phyloP scores from a whole-genome alignment of 2,888 invertebrate genomes.

The Tinea trinotella region DNA sequence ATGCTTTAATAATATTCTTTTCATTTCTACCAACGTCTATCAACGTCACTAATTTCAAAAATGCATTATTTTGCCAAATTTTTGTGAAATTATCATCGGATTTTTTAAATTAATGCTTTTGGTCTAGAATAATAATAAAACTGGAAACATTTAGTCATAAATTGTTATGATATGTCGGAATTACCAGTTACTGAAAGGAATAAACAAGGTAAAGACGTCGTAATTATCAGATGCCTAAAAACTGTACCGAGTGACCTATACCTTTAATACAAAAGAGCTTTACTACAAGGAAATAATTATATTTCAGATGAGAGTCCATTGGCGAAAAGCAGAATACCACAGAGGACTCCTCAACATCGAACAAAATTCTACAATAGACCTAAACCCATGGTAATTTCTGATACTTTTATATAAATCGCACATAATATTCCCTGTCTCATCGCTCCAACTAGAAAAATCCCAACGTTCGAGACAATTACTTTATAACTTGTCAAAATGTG shows the following conservation, averaged over 20 bases:
- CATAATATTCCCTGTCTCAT: too few species aligned
- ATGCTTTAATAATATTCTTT: conserved; percentile 7
- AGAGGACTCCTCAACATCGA: background rate
- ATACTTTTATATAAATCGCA: too few species aligned
- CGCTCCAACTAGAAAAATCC: too few species aligned
- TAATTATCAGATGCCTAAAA: too few species aligned
- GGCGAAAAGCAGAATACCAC: conserved; percentile 12
- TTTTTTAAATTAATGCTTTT: background rate
- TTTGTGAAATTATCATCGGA: background rate
- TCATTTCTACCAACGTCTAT: too few species aligned
- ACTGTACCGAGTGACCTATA: too few species aligned
- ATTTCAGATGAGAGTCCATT: background rate
- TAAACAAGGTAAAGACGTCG: background rate
- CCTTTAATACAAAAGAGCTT: too few species aligned
- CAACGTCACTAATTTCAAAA: background rate
- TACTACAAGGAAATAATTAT: background rate
- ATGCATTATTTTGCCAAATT: conserved; percentile 1
- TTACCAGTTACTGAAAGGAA: background rate
- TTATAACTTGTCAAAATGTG: too few species aligned
- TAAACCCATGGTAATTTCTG: conserved; percentile 6
- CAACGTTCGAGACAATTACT: too few species aligned
- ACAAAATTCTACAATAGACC: conserved; percentile 13
- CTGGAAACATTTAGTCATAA: background rate
- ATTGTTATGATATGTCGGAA: background rate
- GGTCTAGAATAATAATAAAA: too few species aligned